These are phyloP conservation scores for Platycheirus albimanus DNA, from an alignment of 2,888 invertebrate genomes.

Conservation along the genomic window DNA sequence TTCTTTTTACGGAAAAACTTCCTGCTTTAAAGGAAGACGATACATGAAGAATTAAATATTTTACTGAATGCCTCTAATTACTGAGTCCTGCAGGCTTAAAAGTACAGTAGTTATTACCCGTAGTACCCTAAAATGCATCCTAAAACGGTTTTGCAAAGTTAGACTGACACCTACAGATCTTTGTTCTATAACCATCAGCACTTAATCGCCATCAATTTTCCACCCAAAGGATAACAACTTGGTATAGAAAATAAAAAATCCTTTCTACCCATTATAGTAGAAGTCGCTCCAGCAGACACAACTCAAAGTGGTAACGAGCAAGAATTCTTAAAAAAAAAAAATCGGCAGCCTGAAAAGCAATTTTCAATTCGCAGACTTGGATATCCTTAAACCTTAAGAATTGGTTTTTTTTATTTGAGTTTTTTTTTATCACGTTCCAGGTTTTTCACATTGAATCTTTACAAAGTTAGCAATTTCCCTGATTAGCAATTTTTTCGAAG, in stretches of 20 bases:
- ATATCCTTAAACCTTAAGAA: conserved; percentile 12
- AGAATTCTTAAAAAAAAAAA: conserved; percentile 14
- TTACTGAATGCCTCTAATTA: too few species aligned
- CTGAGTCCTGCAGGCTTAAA: too few species aligned
- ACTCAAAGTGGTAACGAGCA: conserved; percentile 51
- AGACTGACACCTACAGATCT: neutral
- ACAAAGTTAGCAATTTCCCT: conserved; percentile 69
- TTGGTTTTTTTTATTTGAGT: conserved; percentile 13
- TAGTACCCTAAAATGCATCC: too few species aligned
- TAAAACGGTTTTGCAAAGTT: conserved; percentile 3
- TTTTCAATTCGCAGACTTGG: conserved; percentile 57
- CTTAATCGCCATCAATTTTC: conserved; percentile 47
- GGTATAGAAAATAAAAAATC: conserved; percentile 16
- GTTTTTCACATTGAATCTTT: conserved; percentile 41
- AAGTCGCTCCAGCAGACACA: conserved; percentile 26
- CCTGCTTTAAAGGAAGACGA: too few species aligned
- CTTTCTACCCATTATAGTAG: conserved; percentile 12
- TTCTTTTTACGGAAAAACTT: too few species aligned
- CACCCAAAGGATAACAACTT: conserved; percentile 20
- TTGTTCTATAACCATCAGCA: conserved; percentile 10
- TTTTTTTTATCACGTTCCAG: conserved; percentile 43
- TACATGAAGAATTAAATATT: too few species aligned
- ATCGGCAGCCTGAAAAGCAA: conserved; percentile 34
- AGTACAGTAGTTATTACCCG: too few species aligned
- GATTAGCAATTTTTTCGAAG: conserved; percentile 48